These are phyloP conservation scores for Oreochromis tanganicae DNA, from an alignment of 2,113 vertebrate genomes.

Conservation along the genomic window DNA sequence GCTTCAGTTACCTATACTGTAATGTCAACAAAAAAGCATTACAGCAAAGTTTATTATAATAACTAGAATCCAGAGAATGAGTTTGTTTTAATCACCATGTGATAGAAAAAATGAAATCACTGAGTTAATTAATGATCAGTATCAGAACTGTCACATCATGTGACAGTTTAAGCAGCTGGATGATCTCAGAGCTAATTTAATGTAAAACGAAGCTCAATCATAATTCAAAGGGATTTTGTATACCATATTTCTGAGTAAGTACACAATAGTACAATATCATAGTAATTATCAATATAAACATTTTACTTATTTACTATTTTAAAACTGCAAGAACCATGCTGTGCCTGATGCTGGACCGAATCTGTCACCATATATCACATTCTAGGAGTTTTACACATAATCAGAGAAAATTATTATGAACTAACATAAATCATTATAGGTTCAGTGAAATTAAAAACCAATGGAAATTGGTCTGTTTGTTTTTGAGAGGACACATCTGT, in stretches of 20 bases:
- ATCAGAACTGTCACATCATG: not conserved
- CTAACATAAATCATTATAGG: not conserved
- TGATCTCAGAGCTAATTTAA: not conserved
- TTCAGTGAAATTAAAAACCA: not conserved
- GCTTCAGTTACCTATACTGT: not conserved
- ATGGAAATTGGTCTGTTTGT: not conserved
- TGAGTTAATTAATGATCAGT: not conserved
- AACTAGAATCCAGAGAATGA: not conserved
- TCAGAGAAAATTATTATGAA: not conserved
- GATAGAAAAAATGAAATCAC: not conserved
- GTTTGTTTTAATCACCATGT: not conserved
- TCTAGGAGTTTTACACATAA: not conserved
- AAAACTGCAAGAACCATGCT: not conserved
- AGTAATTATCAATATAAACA: not conserved
- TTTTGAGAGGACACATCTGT: not conserved
- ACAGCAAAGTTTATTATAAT: not conserved
- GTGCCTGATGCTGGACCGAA: conserved; percentile 37
- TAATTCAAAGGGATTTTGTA: not conserved
- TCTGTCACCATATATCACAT: conserved; percentile 33
- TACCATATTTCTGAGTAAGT: not conserved
- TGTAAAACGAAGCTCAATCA: not conserved
- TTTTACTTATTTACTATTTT: not conserved
- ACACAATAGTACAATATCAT: not conserved
- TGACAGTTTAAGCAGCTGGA: not conserved
- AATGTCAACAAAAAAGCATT: not conserved